These are phyloP conservation scores for Thoracochromis brauschi DNA, from an alignment of 2,113 vertebrate species.

Conservation along the genomic window DNA sequence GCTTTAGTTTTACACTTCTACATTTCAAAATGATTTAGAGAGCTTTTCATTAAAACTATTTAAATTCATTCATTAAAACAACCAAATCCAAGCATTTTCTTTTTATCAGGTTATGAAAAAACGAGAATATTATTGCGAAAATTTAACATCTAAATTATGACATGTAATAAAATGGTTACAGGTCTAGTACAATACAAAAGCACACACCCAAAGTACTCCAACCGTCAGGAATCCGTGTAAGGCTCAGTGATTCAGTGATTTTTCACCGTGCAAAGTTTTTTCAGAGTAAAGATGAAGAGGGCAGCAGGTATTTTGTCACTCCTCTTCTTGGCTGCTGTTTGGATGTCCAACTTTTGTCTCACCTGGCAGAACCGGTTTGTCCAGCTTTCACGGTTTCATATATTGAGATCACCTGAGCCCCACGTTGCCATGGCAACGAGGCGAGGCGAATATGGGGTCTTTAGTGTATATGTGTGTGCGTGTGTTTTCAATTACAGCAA, in stretches of 20 bases:
- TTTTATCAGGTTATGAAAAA: not conserved
- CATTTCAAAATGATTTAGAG: not conserved
- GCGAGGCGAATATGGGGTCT: not conserved
- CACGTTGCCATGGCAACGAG: slow-evolving; percentile 27
- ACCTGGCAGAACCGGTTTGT: slow-evolving; percentile 58
- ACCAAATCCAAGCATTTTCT: not conserved
- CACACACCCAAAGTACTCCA: not conserved
- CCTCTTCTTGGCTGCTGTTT: slow-evolving; percentile 31
- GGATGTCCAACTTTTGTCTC: slow-evolving; percentile 65
- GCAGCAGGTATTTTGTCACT: slow-evolving; percentile 43
- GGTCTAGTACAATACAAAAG: not conserved
- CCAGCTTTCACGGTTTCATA: slow-evolving; percentile 26
- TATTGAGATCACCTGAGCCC: slow-evolving; percentile 48
- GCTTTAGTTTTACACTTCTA: not conserved
- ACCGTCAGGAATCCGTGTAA: not conserved
- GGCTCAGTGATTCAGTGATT: not conserved
- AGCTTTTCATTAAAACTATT: not conserved
- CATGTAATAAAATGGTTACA: not conserved
- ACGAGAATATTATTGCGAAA: not conserved
- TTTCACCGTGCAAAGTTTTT: not conserved
- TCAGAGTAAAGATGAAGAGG: not conserved
- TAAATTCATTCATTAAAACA: not conserved
- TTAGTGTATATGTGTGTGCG: rapidly evolving
- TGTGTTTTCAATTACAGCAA: not conserved
- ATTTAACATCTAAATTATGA: not conserved